A percentile compares a stretch with the other conserved stretches of the same genome.
These are phyloP conservation scores for Cerceris ruficornis DNA, from an alignment of 2,888 invertebrate genomes.

Conservation along the genomic window DNA sequence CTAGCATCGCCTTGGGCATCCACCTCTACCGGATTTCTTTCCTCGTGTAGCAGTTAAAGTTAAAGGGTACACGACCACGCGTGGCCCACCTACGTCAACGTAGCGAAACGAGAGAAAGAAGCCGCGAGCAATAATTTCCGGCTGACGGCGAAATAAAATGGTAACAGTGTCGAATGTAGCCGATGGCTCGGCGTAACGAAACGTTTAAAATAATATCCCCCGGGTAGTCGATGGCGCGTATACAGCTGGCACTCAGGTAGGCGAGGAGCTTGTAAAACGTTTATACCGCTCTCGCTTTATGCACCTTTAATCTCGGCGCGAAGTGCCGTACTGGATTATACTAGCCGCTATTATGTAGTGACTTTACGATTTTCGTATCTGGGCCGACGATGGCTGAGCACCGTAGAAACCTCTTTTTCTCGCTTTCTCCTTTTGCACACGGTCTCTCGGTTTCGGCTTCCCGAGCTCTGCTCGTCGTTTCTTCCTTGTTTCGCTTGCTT, in stretches of 20 bases:
- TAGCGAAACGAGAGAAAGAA: neutral
- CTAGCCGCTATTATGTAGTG: conserved; percentile 74
- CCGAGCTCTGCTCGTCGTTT: neutral
- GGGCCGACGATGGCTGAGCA: conserved; percentile 60
- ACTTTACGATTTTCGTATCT: conserved; percentile 79
- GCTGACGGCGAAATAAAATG: conserved; percentile 36
- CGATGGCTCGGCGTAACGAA: conserved; percentile 39
- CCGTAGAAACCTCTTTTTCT: conserved; percentile 2
- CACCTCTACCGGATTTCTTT: neutral
- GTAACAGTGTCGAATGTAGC: conserved; percentile 38
- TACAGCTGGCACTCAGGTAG: conserved; percentile 35
- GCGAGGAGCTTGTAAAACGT: conserved; percentile 62
- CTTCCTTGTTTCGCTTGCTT: neutral
- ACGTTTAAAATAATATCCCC: conserved; percentile 53
- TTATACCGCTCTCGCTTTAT: conserved; percentile 69
- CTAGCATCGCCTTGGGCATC: neutral
- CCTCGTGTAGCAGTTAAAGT: neutral
- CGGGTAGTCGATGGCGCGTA: conserved; percentile 4
- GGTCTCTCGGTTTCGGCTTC: neutral
- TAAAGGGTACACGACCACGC: conserved; percentile 19
- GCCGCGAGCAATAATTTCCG: conserved; percentile 33
- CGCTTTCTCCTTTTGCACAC: neutral
- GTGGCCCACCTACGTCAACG: conserved; percentile 4
- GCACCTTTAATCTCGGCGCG: conserved; percentile 75
- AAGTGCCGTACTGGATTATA: conserved; percentile 70